Conservation (phyloP, 2,113 vertebrate species). For the Columba livia region DNA sequence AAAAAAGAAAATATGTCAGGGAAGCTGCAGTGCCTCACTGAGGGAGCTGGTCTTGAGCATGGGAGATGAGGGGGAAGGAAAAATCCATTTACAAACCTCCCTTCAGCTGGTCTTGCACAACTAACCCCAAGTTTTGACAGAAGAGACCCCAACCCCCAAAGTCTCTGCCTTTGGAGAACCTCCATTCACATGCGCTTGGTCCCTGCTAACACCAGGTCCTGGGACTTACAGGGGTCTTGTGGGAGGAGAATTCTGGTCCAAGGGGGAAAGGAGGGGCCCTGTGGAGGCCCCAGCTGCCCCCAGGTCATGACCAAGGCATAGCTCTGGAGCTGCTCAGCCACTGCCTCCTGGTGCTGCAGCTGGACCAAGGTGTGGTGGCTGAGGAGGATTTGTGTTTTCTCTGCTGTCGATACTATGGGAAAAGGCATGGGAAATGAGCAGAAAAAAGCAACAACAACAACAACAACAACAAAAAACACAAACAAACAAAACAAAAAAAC, state of each 20-base stretch:
- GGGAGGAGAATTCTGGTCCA: fast-evolving
- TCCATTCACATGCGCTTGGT: fast-evolving
- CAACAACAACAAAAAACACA: not conserved
- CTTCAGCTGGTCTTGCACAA: not conserved
- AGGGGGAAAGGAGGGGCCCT: not conserved
- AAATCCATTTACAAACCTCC: not conserved
- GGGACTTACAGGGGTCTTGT: fast-evolving
- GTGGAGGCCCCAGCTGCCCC: not conserved
- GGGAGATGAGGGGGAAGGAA: not conserved
- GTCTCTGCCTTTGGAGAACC: not conserved
- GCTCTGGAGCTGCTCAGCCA: not conserved
- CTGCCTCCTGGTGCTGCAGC: not conserved
- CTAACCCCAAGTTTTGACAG: fast-evolving
- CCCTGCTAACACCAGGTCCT: not conserved
- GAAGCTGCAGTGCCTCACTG: not conserved
- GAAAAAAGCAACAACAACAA: not conserved
- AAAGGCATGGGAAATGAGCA: not conserved
- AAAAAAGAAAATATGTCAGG: not conserved
- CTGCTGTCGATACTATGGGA: not conserved
- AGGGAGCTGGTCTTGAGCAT: not conserved
- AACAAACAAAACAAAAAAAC: too few species aligned
- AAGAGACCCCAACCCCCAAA: not conserved
- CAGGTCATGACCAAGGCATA: fast-evolving
- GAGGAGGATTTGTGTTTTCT: not conserved
- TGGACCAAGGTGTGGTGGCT: fast-evolving